These are phyloP conservation scores for Andrena cerasifolii DNA, from an alignment of 1,140 invertebrate genomes.

Conservation along the genomic window DNA sequence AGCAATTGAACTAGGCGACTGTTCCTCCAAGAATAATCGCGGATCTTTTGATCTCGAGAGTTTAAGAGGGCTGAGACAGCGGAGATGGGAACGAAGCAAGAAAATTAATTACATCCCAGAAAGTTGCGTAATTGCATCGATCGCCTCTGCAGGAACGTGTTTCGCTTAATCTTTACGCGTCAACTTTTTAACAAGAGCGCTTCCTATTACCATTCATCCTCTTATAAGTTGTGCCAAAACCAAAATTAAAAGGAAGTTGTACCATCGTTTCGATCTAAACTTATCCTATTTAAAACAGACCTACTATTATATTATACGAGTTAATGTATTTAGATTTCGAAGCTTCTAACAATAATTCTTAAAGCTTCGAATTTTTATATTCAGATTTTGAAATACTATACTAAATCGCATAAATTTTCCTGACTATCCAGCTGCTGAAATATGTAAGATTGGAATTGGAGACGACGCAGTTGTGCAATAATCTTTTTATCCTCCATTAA, in stretches of 20 bases:
- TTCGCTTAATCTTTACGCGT: constrained; percentile 39
- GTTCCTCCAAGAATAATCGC: constrained; percentile 14
- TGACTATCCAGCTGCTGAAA: no score
- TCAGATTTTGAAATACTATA: no score
- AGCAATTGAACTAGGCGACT: not conserved
- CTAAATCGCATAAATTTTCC: no score
- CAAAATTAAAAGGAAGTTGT: not conserved
- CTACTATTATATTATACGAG: no score
- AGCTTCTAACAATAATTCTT: no score
- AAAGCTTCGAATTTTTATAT: no score
- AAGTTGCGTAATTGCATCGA: constrained; percentile 52
- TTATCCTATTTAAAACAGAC: no score
- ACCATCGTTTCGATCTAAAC: no score
- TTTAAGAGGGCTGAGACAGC: constrained; percentile 9
- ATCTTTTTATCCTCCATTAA: not conserved
- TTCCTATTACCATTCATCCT: constrained; percentile 6
- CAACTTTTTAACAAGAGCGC: constrained; percentile 30
- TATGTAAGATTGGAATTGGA: no score
- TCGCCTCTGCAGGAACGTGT: constrained; percentile 30
- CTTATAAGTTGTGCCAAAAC: not conserved
- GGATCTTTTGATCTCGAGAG: constrained; percentile 11
- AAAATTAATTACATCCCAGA: constrained; percentile 46
- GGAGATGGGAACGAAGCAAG: not conserved
- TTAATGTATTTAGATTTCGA: no score
- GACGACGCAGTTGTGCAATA: not conserved